Base-by-base conservation (phyloP, 53 echinoderm and acorn worm species). In the Henricia sp. region DNA sequence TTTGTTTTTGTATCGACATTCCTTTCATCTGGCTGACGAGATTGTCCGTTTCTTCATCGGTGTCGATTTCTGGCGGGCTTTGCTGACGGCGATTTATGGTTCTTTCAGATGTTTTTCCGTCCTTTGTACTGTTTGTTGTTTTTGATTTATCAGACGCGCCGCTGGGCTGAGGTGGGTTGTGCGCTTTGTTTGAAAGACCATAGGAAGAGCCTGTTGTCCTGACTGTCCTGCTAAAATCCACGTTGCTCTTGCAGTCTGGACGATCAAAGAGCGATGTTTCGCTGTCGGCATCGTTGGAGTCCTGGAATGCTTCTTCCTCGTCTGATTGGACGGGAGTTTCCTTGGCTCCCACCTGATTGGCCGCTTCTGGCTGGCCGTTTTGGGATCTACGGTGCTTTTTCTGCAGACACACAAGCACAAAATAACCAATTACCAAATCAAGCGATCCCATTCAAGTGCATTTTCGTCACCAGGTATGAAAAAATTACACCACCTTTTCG, bases 261-360 rank as follows among this genome's bases (percentile, higher is more conserved):
- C 96, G 85, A n/a, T 93, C 91, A 86, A 93, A 88, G 39, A 96
- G 77, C 6, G 97, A 97, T 8, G 97, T 92, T 55, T 97, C 97
- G 52, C 97, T 97, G 87, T 97, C 97, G 4, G 97, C 97, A 74
- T 97, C 97, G 52, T 97, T 94, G 10, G 94, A 92, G 50, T 97
- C 94, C 26, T 86, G 74, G 64, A 70, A 82, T 1, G 74, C 92
- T 20, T 90, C 92, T 55, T 96, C 93, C 65, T 94, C 91, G 8
- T 93, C 93, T n/a, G 96, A 96, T 44, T 93, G 93, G 59, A 78
- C 67, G 17, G 88, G 90, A 4, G 92, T 91, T 33, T 82, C 91
- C 46, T 82, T 83, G 14, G 30, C 64, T 29, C 25, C 54, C 1
- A 40, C 74, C 32, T 35, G 36, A 19, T 67, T 63, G 25, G 65